Evolutionary conservation across 1,140 invertebrate genomes (phyloP), one percentile per base, ranked within the genome.

Genomic region (Drosophila asahinai): DNA sequence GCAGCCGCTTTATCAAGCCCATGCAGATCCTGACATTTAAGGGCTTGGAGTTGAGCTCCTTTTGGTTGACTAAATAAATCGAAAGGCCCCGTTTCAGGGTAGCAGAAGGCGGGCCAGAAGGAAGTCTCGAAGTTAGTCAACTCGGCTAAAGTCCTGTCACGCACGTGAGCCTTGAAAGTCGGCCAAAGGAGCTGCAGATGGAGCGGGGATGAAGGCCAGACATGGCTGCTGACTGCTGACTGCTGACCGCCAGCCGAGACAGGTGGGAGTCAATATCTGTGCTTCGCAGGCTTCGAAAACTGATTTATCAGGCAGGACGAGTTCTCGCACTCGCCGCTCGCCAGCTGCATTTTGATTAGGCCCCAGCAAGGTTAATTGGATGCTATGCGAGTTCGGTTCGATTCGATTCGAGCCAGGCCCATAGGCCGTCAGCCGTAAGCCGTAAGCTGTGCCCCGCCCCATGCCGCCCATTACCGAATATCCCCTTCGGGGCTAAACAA

Each of bases 361-460:
- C 71, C 75, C 75, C 81, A 86, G 82, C 86, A 90, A 86, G 83
- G 86, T 84, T 84, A 89, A 90, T 84, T 90, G 77, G 74, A 79
- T 79, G 86, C 78, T 84, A 78, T 70, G 74, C 64, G 51, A 48
- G 76, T 55, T 42, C 58, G 64, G 64, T 65, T 77, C 27, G 22
- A 4, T 25, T 25, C 22, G 22, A 25, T 25, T 25, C 22, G 83
- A 79, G 63, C 57, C 66, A 12, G 3, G 22, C 6, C 30, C 4
- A 38, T 54, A 54, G 61, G 55, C 22, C 22, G 11, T 19, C 36
- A 55, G 51, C 8, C 25, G 15, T 27, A 17, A 11, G 54, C 54
- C 19, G 3, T 25, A 57, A 25, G 54, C 22, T 25, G 22, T 25
- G 22, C 14, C 30, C 27, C 51, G n/a, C 22, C 33, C 33, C 33